Base-by-base conservation (phyloP, 1,140 invertebrate species). In the Drosophila repleta region DNA sequence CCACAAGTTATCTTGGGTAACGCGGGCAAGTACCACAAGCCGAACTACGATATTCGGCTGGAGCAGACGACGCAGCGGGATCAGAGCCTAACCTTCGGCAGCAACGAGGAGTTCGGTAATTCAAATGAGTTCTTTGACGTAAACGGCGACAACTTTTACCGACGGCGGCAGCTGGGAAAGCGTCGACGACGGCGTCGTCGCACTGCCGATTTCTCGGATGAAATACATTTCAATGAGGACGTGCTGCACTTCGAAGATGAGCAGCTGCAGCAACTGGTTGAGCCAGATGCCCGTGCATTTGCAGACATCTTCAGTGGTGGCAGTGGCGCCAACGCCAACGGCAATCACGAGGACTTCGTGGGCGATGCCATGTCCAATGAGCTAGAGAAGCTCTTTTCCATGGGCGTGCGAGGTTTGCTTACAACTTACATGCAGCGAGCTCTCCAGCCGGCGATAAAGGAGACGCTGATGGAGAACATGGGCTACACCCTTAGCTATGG, bases 401-500 rank as follows among this genome's bases (percentile, higher is more conserved):
- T 95, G 90, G 95, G 95, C 11, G 95, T 96, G 20, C 94, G 96
- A 58, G 95, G 96, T 5, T 93, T 96, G n/a, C 87, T 97, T 21
- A 96, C 96, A 0, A 95, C 94, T 26, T 96, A 96, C 76, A 96
- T 97, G 94, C 96, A 97, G 84, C 95, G 94, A 76, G 95, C 96
- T 79, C 90, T 97, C 20, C 95, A 97, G 89, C 95, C 96, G 13
- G 96, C 96, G 21, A 96, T 97, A 39, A 96, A 96, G 90, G 96
- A 97, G 78, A 96, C 96, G 2, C 92, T 97, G 13, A 96, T 96
- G 96, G 93, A 95, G 66, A 96, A 96, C 82, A 95, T 97, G 94
- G 96, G 96, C 11, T 97, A 96, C 80, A 96, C 96, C 1, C 94
- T 96, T 67, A 96, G 96, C 43, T 97, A 97, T 87, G 96, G 96